Percentiles rank a stretch among this genome's conserved stretches.
Conservation (phyloP, 92 coral and sea anemone genomes). For the Anthopleura xanthogrammica region DNA sequence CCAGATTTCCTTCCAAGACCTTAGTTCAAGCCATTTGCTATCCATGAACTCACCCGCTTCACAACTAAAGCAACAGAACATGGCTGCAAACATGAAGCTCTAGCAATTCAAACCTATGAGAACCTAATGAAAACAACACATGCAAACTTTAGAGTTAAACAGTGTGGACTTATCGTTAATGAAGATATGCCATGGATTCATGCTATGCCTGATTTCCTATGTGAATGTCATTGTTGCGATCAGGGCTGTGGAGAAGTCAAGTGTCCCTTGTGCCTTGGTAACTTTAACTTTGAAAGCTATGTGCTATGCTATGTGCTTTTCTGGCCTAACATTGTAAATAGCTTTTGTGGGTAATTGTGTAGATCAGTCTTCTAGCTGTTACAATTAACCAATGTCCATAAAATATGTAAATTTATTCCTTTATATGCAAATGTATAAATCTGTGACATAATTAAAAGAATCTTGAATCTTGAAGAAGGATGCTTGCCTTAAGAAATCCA, state of each 20-base stretch:
- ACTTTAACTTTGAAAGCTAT: conserved; percentile 18
- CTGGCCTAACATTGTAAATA: too few species aligned
- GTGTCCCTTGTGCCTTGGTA: conserved; percentile 51
- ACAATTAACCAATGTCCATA: too few species aligned
- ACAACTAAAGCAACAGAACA: conserved; percentile 32
- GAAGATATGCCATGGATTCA: conserved; percentile 42
- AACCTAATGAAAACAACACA: conserved; percentile 36
- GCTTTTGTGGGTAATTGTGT: too few species aligned
- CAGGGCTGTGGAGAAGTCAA: conserved; percentile 65
- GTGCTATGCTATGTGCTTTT: too few species aligned
- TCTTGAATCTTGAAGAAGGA: too few species aligned
- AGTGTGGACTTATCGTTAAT: conserved; percentile 50
- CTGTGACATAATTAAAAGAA: too few species aligned
- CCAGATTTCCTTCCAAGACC: too few species aligned
- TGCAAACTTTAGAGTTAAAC: conserved; percentile 28
- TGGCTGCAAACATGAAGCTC: conserved; percentile 47
- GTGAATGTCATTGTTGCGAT: conserved; percentile 59
- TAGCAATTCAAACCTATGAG: conserved; percentile 37
- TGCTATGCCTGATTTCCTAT: conserved; percentile 60
- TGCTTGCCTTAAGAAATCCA: conserved; percentile 14
- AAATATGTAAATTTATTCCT: too few species aligned
- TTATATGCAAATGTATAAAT: too few species aligned
- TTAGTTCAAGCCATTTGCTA: conserved; percentile 44
- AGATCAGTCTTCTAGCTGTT: too few species aligned
- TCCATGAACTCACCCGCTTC: conserved; percentile 29